A percentile compares a stretch with the other conserved stretches of the same genome.
Conservation (phyloP, 2,888 invertebrate species). For the Flabesymbios commensalis region DNA sequence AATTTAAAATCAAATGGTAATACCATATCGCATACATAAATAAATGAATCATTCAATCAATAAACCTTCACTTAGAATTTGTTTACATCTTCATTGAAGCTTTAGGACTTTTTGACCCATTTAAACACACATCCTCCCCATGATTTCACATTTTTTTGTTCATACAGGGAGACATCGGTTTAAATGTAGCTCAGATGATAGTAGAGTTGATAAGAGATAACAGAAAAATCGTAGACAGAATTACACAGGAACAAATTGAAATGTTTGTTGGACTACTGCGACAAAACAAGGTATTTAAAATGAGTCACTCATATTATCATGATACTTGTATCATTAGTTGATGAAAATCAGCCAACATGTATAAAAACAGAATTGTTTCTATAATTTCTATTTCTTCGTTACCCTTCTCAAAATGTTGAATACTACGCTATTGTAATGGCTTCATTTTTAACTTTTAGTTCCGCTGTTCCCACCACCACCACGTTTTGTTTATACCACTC, state of each 20-base stretch:
- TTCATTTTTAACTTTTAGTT: no score
- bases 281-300: slow-evolving; percentile 50
- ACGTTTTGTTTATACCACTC: no score
- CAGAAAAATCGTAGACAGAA: slow-evolving; percentile 60
- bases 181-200: slow-evolving; percentile 62
- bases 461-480: no score
- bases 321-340: background rate
- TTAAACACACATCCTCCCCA: background rate
- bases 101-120: background rate
- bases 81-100: background rate
- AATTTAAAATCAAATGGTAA: background rate
- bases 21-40: no score
- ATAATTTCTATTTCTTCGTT: no score
- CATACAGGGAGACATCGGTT: slow-evolving; percentile 58
- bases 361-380: no score
- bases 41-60: no score
- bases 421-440: no score
- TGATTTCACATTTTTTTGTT: no score
- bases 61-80: no score
- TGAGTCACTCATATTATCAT: background rate
- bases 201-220: slow-evolving; percentile 61
- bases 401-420: no score
- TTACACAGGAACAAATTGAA: slow-evolving; percentile 59
- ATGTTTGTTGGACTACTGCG: slow-evolving; percentile 57
- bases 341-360: no score